Conservation (phyloP, 2,113 vertebrate species). For the Cygnus buccinator region DNA sequence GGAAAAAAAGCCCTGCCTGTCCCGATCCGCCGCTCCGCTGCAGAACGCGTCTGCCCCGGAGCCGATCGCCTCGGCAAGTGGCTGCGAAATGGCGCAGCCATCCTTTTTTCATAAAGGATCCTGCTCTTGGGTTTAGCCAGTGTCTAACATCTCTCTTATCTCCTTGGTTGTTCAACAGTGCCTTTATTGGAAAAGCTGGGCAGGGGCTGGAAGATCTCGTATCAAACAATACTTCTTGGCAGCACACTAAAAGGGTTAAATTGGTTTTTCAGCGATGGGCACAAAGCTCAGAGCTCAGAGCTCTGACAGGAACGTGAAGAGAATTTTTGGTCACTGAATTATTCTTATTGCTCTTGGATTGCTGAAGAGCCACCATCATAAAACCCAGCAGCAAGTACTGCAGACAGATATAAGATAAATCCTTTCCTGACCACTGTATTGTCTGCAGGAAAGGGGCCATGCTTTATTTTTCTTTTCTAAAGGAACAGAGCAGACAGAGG, state of each 20-base stretch:
- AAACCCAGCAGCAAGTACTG: neutral
- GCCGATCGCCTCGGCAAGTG: no score
- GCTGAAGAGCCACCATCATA: conserved; percentile 23
- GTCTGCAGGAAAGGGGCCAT: conserved; percentile 2
- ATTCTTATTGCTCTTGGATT: conserved; percentile 13
- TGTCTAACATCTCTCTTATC: neutral
- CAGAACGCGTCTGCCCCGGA: no score
- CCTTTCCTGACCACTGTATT: conserved; percentile 11
- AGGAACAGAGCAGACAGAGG: neutral
- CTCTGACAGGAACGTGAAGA: neutral
- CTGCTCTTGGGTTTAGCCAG: neutral
- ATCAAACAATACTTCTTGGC: neutral
- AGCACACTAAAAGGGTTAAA: conserved; percentile 10
- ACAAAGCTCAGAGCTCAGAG: neutral
- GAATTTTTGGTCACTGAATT: conserved; percentile 30
- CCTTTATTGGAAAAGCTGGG: neutral
- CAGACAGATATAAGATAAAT: conserved; percentile 17
- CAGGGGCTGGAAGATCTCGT: accelerated
- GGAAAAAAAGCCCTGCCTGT: no score
- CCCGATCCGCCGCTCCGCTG: no score
- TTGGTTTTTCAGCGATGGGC: neutral
- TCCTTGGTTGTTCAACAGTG: neutral
- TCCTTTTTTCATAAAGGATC: no score
- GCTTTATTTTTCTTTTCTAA: conserved; percentile 17
- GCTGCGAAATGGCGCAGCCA: no score